These are phyloP conservation scores for Pampusana beccarii DNA, from an alignment of 2,113 vertebrate genomes.

Conservation along the genomic window DNA sequence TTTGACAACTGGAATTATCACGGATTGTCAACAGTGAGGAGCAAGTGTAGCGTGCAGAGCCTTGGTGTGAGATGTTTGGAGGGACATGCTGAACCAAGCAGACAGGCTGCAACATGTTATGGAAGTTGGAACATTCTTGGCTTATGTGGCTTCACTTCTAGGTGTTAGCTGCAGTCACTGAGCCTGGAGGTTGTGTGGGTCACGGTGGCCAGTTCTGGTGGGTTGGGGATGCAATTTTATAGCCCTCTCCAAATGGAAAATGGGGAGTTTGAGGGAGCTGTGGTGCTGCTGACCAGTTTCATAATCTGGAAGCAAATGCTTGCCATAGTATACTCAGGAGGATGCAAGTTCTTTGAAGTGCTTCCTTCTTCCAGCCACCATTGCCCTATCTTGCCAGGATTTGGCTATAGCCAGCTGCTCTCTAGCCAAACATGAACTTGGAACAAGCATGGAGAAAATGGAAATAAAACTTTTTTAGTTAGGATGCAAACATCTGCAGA, in stretches of 20 bases:
- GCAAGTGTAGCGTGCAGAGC: background rate
- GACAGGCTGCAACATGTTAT: background rate
- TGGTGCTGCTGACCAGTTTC: background rate
- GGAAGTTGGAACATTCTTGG: background rate
- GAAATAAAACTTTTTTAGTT: background rate
- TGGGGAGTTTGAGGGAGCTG: background rate
- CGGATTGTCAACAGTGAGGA: background rate
- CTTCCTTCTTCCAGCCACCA: background rate
- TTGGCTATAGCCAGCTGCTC: background rate
- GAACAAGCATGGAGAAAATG: background rate
- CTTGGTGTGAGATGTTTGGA: background rate
- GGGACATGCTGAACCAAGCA: background rate
- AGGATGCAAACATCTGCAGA: background rate
- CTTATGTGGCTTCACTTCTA: background rate
- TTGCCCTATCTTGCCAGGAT: background rate
- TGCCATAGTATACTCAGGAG: background rate
- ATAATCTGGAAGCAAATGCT: background rate
- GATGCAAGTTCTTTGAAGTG: background rate
- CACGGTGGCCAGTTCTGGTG: background rate
- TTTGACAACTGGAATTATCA: background rate
- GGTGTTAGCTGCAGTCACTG: background rate
- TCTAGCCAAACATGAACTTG: background rate
- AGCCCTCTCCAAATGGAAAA: background rate
- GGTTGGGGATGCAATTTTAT: background rate
- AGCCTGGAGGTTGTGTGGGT: background rate